These are phyloP conservation scores for Hemibagrus guttatus DNA, from an alignment of 2,797 vertebrate genomes.

Conservation along the genomic window DNA sequence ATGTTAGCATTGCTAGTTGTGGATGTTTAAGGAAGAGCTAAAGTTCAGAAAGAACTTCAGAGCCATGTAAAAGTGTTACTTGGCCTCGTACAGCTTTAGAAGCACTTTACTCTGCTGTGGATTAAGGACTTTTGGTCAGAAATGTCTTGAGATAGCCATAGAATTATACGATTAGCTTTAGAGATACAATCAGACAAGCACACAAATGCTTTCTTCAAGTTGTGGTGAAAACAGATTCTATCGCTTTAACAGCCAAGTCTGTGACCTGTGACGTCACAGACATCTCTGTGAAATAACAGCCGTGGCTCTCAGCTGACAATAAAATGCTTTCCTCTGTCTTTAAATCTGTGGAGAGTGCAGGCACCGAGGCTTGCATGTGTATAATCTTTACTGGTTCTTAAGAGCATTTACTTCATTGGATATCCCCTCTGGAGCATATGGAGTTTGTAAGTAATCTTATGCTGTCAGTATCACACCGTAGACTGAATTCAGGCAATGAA, in stretches of 20 bases:
- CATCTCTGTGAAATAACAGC: conserved; percentile 32
- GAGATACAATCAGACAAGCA: background rate
- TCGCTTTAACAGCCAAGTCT: conserved; percentile 50
- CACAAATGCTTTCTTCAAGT: background rate
- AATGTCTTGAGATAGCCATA: background rate
- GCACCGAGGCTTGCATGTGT: conserved; percentile 8
- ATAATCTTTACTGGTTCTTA: conserved; percentile 15
- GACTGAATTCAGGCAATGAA: background rate
- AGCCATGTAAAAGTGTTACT: background rate
- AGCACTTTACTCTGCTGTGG: background rate
- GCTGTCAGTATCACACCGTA: conserved; percentile 1
- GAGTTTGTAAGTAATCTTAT: conserved; percentile 43
- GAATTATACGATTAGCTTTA: background rate
- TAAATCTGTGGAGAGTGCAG: conserved; percentile 30
- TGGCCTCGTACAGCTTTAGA: background rate
- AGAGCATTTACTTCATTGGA: conserved; percentile 22
- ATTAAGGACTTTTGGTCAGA: background rate
- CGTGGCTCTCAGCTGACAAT: conserved; percentile 16
- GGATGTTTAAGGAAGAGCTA: too few relatives aligned
- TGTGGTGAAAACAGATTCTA: conserved; percentile 17
- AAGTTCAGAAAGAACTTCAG: background rate
- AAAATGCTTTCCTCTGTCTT: conserved; percentile 33
- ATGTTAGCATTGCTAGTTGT: background rate
- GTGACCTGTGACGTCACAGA: conserved; percentile 53
- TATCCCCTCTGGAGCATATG: conserved; percentile 14